A percentile compares a stretch with the other conserved stretches of the same genome.
phyloP scores from a whole-genome alignment of 2,113 vertebrate genomes.

The Otus sunia region DNA sequence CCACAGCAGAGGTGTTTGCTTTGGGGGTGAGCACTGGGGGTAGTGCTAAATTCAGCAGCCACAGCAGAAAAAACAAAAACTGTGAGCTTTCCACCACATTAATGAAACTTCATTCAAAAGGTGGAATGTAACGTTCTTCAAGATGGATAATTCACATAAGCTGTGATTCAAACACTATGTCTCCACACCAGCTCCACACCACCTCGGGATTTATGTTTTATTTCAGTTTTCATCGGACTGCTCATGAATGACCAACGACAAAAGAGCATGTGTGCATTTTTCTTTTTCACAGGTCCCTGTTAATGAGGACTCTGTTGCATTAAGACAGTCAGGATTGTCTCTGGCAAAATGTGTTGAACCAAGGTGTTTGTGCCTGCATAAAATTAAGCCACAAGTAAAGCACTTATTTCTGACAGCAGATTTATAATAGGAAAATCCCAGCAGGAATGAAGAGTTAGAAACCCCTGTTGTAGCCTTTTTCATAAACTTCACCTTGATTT shows the following conservation, averaged over 20 bases:
- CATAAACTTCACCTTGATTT: conserved; percentile 86
- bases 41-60: conserved; percentile 11
- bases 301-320: conserved; percentile 74
- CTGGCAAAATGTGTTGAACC: conserved; percentile 72
- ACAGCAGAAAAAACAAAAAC: conserved; percentile 43
- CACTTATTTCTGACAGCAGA: conserved; percentile 81
- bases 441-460: conserved; percentile 82
- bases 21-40: background rate
- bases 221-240: conserved; percentile 54
- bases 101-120: conserved; percentile 48
- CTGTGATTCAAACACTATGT: conserved; percentile 13
- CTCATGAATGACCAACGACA: conserved; percentile 22
- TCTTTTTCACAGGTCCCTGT: conserved; percentile 43
- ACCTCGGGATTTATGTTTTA: conserved; percentile 59
- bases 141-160: conserved; percentile 49
- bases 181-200: background rate
- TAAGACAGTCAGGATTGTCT: conserved; percentile 63
- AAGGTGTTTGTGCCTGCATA: conserved; percentile 79
- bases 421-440: conserved; percentile 84
- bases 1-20: background rate
- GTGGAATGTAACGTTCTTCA: conserved; percentile 22
- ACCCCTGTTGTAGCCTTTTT: conserved; percentile 77
- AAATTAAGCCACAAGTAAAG: conserved; percentile 80
- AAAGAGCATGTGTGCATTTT: conserved; percentile 60
- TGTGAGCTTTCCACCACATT: conserved; percentile 20